Evolutionary conservation across 2,888 invertebrate species (phyloP).

Genomic region (Heliconius sara): DNA sequence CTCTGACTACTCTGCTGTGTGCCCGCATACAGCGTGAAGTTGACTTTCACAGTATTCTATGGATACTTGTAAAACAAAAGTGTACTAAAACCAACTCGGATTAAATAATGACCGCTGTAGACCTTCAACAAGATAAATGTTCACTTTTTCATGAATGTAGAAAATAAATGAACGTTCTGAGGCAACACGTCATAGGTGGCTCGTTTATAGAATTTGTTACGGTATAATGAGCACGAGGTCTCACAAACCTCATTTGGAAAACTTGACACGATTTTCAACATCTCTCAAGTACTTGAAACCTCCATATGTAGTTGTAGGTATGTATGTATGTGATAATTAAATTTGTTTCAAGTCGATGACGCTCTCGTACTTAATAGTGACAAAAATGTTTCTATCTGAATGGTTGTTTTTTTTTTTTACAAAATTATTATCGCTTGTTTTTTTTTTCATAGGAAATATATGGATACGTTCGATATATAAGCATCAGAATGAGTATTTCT

Average conservation of each 20-base stretch:
- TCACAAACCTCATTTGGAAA: slow-evolving; percentile 32
- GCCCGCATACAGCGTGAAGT: too few species aligned
- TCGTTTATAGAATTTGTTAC: slow-evolving; percentile 23
- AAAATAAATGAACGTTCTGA: slow-evolving; percentile 22
- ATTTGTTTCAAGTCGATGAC: slow-evolving; percentile 1
- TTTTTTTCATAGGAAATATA: too few species aligned
- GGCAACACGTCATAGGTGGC: slow-evolving; percentile 22
- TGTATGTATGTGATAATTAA: slow-evolving; percentile 23
- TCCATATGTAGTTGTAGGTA: background rate
- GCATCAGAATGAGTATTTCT: too few species aligned
- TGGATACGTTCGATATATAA: too few species aligned
- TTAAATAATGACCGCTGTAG: background rate
- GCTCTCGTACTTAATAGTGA: too few species aligned
- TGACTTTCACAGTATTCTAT: background rate
- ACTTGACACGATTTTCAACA: slow-evolving; percentile 27
- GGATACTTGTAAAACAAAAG: background rate
- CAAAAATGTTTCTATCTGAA: too few species aligned
- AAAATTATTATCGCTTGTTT: too few species aligned
- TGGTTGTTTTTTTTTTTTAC: too few species aligned
- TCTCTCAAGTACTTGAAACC: slow-evolving; percentile 23
- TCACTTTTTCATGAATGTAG: background rate
- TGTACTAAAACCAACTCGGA: background rate
- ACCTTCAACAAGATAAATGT: slow-evolving; percentile 11
- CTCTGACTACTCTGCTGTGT: too few species aligned
- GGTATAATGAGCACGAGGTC: slow-evolving; percentile 30